phyloP scores from a whole-genome alignment of 1,140 invertebrate genomes.

The Cephus cinctus region DNA sequence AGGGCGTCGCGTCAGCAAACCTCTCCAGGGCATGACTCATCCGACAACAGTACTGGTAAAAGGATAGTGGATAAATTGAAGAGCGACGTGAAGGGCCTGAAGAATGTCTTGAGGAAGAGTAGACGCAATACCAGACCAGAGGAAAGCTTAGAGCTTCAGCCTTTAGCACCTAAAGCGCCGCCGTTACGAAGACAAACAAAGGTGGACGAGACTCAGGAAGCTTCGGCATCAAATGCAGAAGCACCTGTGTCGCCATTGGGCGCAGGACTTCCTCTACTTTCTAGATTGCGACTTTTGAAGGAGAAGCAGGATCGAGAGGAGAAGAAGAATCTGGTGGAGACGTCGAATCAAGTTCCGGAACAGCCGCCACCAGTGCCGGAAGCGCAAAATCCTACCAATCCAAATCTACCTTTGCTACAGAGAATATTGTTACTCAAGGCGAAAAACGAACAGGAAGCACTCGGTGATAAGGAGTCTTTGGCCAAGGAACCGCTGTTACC shows the following conservation, averaged over 20 bases:
- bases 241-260: constrained; percentile 67
- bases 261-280: constrained; percentile 77
- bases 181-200: constrained; percentile 43
- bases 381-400: constrained; percentile 49
- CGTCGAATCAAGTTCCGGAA: constrained; percentile 46
- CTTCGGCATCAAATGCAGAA: constrained; percentile 25
- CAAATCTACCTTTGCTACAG: constrained; percentile 75
- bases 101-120: constrained; percentile 66
- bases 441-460: constrained; percentile 69
- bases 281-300: constrained; percentile 75
- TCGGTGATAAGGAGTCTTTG: constrained; percentile 36
- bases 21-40: constrained; percentile 57
- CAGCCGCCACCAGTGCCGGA: constrained; percentile 21
- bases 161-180: constrained; percentile 57
- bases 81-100: constrained; percentile 78
- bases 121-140: constrained; percentile 56
- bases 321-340: constrained; percentile 59
- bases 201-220: constrained; percentile 41
- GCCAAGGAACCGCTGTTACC: constrained; percentile 40
- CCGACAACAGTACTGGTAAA: constrained; percentile 68
- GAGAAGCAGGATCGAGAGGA: constrained; percentile 76
- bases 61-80: constrained; percentile 78
- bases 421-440: constrained; percentile 75
- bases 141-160: constrained; percentile 53
- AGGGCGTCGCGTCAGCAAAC: constrained; percentile 29